Evolutionary conservation across 1,140 invertebrate species (phyloP), one percentile per base, ranked within the genome.

Genomic region (Steinernema khuongi): DNA sequence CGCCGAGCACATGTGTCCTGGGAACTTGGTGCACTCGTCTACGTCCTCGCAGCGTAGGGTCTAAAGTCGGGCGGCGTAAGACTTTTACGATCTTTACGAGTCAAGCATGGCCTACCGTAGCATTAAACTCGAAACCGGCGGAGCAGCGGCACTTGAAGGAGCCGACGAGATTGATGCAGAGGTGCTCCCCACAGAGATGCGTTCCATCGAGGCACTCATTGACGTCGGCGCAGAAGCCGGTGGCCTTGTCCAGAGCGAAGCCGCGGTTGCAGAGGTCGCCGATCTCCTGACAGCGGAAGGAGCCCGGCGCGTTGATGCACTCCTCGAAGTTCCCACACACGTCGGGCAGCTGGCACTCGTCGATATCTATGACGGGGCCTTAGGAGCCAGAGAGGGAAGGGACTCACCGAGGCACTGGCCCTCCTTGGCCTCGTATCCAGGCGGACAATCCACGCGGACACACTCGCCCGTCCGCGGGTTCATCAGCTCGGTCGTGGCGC

Each of bases 271-370:
- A 84, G 1, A 84, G 72, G 71, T 81, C 83, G 19, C 84, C 81
- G 28, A 80, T 79, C 36, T 85, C 75, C 71, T 85, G 84, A 44
- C 83, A 84, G 28, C 84, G 76, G 72, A 78, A 84, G 74, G 91
- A 89, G 0, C 96, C 96, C 67, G 91, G 88, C 0, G 90, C 93
- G 85, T 99, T 98, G 70, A 95, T 90, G 84, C 96, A 99, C 31
- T 92, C 90, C 78, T 93, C 90, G 68, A 91, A 90, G 0, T 85
- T 77, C 71, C 88, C 89, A 74, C 90, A 91, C 0, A 89, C 88
- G 11, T 87, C 88, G 1, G 87, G 88, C 0, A 85, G 85, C n/a
- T 88, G 87, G 81, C 94, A 96, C 86, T 96, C 94, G 84, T 96
- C 91, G 76, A 95, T 91, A 87, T 96, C 94, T 91, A 80, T n/a